Evolutionary conservation across 2,888 invertebrate genomes (phyloP), one percentile per base, ranked within the genome.

Genomic region (Stenodema calcarata): DNA sequence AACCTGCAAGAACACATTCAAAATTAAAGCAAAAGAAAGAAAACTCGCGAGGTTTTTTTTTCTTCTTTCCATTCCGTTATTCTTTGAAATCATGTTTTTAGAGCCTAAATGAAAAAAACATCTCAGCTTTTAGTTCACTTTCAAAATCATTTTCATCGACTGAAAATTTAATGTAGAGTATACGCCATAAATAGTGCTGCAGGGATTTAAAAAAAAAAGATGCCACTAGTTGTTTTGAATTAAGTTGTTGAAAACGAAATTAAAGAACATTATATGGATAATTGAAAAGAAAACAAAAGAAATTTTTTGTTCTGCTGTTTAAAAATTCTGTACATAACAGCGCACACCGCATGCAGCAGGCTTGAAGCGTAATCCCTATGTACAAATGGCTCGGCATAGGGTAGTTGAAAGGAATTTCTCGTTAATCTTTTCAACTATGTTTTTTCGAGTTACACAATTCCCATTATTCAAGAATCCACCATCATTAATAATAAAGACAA

Each of bases 341-440:
- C 41, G 41, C 73, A 14, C 35, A 14, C 50, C n/a, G 50, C 50
- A 4, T 44, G 7, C 6, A 3, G 62, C 62, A 62, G 62, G 18
- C 62, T 75, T 18, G 18, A 75, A 41, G 73, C 73, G 41, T 28
- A 16, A 30, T 18, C 73, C 73, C 73, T 41, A 75, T 18, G 41
- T 41, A 28, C 73, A 75, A 75, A 75, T 75, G 73, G 73, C 73
- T 75, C 73, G 73, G 73, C 73, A 75, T 75, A 75, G 73, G 73
- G 62, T 54, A 54, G 54, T 62, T 23, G 23, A 62, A 62, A 62
- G 62, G 62, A 23, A 62, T 9, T 62, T 62, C 62, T 62, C 62
- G 12, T 62, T 23, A n/a, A n/a, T n/a, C n/a, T 35, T 35, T 62
- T 11, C 23, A 4, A 62, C 62, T 50, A 18, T n/a, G 23, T 54